Evolutionary conservation across 1,140 invertebrate genomes (phyloP).

Genomic region (Saccostrea echinata): DNA sequence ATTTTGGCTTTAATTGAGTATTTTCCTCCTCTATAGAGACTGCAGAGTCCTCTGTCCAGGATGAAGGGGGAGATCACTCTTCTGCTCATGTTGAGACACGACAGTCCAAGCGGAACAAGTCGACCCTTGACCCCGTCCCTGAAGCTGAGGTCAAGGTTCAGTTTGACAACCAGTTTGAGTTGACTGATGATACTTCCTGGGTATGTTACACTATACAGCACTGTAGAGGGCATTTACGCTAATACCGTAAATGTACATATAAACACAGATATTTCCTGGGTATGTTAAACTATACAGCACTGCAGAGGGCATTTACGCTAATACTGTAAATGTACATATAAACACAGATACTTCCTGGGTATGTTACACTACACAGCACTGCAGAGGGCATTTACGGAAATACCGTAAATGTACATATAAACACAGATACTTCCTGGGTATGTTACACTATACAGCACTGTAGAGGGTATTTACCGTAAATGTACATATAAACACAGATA

Average conservation of each 20-base stretch:
- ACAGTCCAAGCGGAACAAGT: conserved; percentile 58
- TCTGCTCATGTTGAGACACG: conserved; percentile 60
- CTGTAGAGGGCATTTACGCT: too few relatives aligned
- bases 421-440: conserved; percentile 76
- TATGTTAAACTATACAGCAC: too few relatives aligned
- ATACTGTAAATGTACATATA: too few relatives aligned
- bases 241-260: too few relatives aligned
- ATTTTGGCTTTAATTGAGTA: neutral
- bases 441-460: too few relatives aligned
- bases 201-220: too few relatives aligned
- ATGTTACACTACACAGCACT: too few relatives aligned
- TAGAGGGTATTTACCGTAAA: too few relatives aligned
- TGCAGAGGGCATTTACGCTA: too few relatives aligned
- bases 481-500: too few relatives aligned
- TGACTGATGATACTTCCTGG: conserved; percentile 74
- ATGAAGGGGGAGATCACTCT: conserved; percentile 64
- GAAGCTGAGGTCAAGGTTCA: conserved; percentile 62
- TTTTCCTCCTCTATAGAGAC: neutral
- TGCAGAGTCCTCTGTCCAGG: conserved; percentile 65
- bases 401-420: too few relatives aligned
- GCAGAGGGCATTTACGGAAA: too few relatives aligned
- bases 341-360: conserved; percentile 77
- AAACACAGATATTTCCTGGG: conserved; percentile 76
- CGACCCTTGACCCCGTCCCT: conserved; percentile 67
- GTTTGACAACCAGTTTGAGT: conserved; percentile 67